A percentile compares a stretch with the other conserved stretches of the same genome.
phyloP scores from a whole-genome alignment of 2,888 invertebrate genomes.

The Mythimna loreyi region DNA sequence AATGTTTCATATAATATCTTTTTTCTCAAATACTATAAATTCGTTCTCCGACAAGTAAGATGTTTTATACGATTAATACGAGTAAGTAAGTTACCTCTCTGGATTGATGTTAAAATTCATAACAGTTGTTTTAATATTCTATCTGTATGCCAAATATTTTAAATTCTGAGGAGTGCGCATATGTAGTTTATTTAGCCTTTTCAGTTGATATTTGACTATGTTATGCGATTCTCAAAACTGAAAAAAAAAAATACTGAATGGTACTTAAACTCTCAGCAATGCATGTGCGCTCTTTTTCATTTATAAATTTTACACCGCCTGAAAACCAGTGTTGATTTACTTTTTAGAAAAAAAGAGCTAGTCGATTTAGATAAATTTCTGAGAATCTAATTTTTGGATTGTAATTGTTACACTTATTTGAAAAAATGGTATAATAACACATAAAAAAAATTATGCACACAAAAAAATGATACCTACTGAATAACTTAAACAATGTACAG shows the following conservation, averaged over 20 bases:
- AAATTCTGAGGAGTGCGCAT: neutral
- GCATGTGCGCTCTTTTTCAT: neutral
- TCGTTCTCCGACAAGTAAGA: slow-evolving; percentile 7
- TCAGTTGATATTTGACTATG: neutral
- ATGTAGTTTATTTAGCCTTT: neutral
- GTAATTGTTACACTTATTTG: no score
- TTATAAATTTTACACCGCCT: slow-evolving; percentile 9
- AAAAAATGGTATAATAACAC: neutral
- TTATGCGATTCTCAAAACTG: neutral
- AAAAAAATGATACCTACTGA: neutral
- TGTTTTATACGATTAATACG: slow-evolving; percentile 43
- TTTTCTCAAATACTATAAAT: neutral
- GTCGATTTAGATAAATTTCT: no score
- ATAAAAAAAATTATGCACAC: neutral
- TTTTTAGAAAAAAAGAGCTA: neutral
- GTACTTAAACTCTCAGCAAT: neutral
- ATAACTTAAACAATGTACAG: neutral
- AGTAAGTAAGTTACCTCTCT: slow-evolving; percentile 41
- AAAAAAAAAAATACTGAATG: neutral
- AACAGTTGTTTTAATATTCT: slow-evolving; percentile 40
- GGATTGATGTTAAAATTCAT: slow-evolving; percentile 51
- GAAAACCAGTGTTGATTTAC: neutral
- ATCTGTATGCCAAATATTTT: slow-evolving; percentile 2
- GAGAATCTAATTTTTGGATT: no score
- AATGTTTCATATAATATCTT: neutral